Conservation (phyloP, 2,797 vertebrate genomes). For the Mionectes olivaceus region DNA sequence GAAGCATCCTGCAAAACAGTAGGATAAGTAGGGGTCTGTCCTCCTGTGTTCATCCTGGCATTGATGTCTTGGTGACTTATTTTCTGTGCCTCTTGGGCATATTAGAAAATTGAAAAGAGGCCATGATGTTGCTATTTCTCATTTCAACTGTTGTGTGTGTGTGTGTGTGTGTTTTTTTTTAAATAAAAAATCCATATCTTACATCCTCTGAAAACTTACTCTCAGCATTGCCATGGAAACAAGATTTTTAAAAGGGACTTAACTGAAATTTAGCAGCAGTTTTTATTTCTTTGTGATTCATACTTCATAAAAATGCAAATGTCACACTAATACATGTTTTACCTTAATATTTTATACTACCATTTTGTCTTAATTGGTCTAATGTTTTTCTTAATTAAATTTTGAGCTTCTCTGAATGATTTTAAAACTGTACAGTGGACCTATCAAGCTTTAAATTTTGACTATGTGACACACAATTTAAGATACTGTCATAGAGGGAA, state of each 20-base stretch:
- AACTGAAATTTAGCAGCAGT: slow-evolving; percentile 83
- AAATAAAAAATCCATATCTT: slow-evolving; percentile 80
- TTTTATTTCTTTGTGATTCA: slow-evolving; percentile 84
- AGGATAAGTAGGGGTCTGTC: slow-evolving; percentile 31
- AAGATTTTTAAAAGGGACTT: slow-evolving; percentile 80
- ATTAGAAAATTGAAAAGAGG: slow-evolving; percentile 75
- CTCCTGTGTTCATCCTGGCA: slow-evolving; percentile 20
- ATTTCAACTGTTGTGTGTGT: slow-evolving; percentile 66
- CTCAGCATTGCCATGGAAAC: slow-evolving; percentile 83
- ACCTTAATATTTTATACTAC: slow-evolving; percentile 81
- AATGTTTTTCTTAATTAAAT: slow-evolving; percentile 81
- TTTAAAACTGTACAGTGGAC: slow-evolving; percentile 56
- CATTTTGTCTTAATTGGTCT: slow-evolving; percentile 78
- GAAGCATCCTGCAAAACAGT: slow-evolving; percentile 35
- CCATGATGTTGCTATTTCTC: slow-evolving; percentile 76
- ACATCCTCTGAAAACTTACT: slow-evolving; percentile 79
- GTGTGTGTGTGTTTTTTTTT: slow-evolving; percentile 41
- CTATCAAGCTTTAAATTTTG: slow-evolving; percentile 76
- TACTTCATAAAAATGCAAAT: slow-evolving; percentile 85
- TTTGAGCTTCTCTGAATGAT: slow-evolving; percentile 70
- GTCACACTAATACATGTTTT: slow-evolving; percentile 81
- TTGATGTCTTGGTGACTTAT: slow-evolving; percentile 64
- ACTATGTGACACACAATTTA: slow-evolving; percentile 72
- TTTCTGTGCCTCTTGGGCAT: slow-evolving; percentile 72
- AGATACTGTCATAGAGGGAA: slow-evolving; percentile 71